A percentile compares a stretch with the other conserved stretches of the same genome.
Conservation (phyloP, 2,797 vertebrate species). For the Rhodeus uyekii region DNA sequence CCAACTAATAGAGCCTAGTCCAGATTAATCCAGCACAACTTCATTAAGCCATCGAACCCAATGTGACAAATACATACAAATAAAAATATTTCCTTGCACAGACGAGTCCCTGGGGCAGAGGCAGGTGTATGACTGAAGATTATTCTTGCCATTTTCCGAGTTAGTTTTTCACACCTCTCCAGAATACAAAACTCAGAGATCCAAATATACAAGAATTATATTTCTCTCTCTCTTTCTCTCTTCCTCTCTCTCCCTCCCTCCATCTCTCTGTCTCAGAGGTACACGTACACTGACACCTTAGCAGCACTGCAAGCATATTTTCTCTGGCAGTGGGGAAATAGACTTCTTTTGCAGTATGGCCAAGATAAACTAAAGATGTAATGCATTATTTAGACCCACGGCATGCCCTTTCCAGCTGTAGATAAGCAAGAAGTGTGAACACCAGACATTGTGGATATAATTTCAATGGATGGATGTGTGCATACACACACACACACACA, state of each 20-base stretch:
- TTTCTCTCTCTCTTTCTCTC: conserved; percentile 17
- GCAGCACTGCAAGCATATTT: conserved; percentile 31
- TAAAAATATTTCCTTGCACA: conserved; percentile 52
- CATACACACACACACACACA: neutral
- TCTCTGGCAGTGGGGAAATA: conserved; percentile 37
- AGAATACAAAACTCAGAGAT: conserved; percentile 58
- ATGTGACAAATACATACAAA: conserved; percentile 33
- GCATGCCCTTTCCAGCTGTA: conserved; percentile 37
- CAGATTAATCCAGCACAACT: conserved; percentile 64
- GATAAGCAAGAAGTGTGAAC: conserved; percentile 28
- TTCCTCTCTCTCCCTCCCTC: neutral
- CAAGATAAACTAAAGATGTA: conserved; percentile 46
- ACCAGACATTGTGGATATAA: conserved; percentile 31
- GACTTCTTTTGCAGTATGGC: conserved; percentile 34
- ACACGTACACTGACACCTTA: conserved; percentile 28
- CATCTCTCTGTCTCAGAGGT: neutral
- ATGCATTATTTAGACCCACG: conserved; percentile 47
- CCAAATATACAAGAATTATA: conserved; percentile 56
- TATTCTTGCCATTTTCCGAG: conserved; percentile 60
- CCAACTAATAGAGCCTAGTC: conserved; percentile 62
- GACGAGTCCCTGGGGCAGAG: conserved; percentile 64
- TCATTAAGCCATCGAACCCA: conserved; percentile 61
- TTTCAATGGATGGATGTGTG: conserved; percentile 11
- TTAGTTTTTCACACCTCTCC: conserved; percentile 48
- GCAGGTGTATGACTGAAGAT: conserved; percentile 69